Percentiles rank a stretch among this genome's conserved stretches.
Evolutionary conservation across 1,140 invertebrate genomes (phyloP).

Genomic region (Magallana angulata): DNA sequence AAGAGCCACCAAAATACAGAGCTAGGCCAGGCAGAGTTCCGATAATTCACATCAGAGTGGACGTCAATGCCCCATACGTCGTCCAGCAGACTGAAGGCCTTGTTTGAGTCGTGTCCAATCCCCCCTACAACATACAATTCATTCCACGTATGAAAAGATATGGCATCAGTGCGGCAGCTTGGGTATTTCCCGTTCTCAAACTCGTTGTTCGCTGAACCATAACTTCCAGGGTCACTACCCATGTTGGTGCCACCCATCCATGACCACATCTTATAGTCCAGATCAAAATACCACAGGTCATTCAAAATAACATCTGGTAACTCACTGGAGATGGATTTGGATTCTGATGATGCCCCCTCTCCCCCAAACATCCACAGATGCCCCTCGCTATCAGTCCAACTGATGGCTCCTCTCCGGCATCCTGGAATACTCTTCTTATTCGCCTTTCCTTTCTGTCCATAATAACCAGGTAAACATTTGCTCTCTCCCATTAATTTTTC

Average conservation of each 20-base stretch:
- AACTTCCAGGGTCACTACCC: constrained; percentile 53
- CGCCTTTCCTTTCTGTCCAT: constrained; percentile 13
- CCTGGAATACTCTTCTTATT: constrained; percentile 56
- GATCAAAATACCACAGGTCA: constrained; percentile 66
- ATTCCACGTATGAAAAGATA: constrained; percentile 54
- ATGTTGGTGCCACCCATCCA: constrained; percentile 60
- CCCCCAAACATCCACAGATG: constrained; percentile 70
- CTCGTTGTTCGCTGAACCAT: constrained; percentile 29
- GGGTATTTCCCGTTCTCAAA: constrained; percentile 46
- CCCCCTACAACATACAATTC: constrained; percentile 63
- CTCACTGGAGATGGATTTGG: not conserved
- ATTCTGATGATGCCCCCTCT: constrained; percentile 52
- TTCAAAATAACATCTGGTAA: constrained; percentile 54
- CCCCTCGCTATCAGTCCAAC: constrained; percentile 58
- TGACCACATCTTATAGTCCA: constrained; percentile 55
- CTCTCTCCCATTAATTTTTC: constrained; percentile 46
- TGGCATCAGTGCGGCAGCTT: constrained; percentile 57
- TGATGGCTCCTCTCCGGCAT: constrained; percentile 56
- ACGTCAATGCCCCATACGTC: constrained; percentile 54
- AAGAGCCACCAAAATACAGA: constrained; percentile 51
- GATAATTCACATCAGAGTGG: constrained; percentile 45
- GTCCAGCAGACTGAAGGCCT: constrained; percentile 31
- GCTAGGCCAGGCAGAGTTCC: constrained; percentile 37
- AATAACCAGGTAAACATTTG: constrained; percentile 41
- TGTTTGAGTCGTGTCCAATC: constrained; percentile 55